A percentile compares a stretch with the other conserved stretches of the same genome.
These are phyloP conservation scores for Yponomeuta cagnagella DNA, from an alignment of 2,888 invertebrate genomes.

Conservation along the genomic window DNA sequence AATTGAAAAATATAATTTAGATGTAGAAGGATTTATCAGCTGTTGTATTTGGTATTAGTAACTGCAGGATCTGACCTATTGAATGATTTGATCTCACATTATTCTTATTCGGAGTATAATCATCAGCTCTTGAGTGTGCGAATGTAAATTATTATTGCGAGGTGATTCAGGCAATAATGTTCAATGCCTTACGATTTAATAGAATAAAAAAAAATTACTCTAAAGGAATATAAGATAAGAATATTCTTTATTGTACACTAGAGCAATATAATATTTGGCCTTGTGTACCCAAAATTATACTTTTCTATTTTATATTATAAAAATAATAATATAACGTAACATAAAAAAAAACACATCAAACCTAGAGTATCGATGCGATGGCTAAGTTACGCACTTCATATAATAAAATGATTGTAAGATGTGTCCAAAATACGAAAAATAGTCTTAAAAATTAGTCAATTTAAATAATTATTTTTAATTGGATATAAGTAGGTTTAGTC, in stretches of 20 bases:
- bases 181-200: constrained; percentile 46
- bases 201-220: constrained; percentile 35
- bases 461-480: constrained; percentile 40
- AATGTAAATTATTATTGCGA: constrained; percentile 22
- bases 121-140: constrained; percentile 17
- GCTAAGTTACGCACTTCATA: constrained; percentile 13
- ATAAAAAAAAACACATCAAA: constrained; percentile 35
- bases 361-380: constrained; percentile 10
- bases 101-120: constrained; percentile 40
- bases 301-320: too few species aligned
- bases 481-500: constrained; percentile 56
- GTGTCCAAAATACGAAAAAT: constrained; percentile 55
- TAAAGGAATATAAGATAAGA: constrained; percentile 41
- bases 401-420: constrained; percentile 18
- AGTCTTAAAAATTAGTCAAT: constrained; percentile 63
- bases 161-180: constrained; percentile 41
- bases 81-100: constrained; percentile 61
- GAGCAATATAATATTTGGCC: too few species aligned
- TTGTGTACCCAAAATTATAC: too few species aligned
- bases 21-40: too few species aligned
- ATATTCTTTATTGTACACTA: too few species aligned
- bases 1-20: too few species aligned
- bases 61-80: constrained; percentile 24
- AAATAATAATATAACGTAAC: constrained; percentile 23
- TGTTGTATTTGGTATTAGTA: too few species aligned